Evolutionary conservation across 1,140 invertebrate species (phyloP).

Genomic region (Eumeta japonica): DNA sequence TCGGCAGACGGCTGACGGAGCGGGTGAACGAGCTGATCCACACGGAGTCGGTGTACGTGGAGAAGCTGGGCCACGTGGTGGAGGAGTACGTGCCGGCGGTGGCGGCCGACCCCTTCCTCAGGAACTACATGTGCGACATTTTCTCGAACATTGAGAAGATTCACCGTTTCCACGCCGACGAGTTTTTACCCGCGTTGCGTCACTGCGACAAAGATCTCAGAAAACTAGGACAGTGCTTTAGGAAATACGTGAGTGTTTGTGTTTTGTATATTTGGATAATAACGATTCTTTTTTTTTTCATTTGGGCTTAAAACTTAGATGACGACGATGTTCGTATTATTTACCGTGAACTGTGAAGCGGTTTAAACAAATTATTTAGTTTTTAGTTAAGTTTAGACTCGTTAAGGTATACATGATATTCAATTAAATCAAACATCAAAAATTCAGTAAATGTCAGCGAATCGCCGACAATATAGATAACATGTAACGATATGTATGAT

Average conservation of each 20-base stretch:
- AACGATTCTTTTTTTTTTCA: not conserved
- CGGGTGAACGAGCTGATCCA: constrained; percentile 49
- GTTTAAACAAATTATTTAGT: too few relatives aligned
- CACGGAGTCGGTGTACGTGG: constrained; percentile 51
- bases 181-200: constrained; percentile 46
- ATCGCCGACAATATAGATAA: too few relatives aligned
- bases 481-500: too few relatives aligned
- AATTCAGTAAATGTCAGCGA: too few relatives aligned
- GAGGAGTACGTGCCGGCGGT: constrained; percentile 51
- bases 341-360: too few relatives aligned
- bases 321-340: too few relatives aligned
- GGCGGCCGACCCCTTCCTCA: constrained; percentile 30
- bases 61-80: constrained; percentile 44
- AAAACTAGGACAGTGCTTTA: constrained; percentile 49
- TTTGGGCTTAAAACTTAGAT: too few relatives aligned
- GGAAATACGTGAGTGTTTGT: constrained; percentile 40
- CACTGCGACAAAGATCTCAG: constrained; percentile 49
- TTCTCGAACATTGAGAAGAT: constrained; percentile 53
- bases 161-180: constrained; percentile 44
- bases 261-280: not conserved
- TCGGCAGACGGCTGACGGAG: constrained; percentile 44
- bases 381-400: too few relatives aligned
- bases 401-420: too few relatives aligned
- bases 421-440: too few relatives aligned
- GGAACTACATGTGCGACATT: constrained; percentile 37